Percentiles rank a stretch among this genome's conserved stretches.
Conservation (phyloP, 2,113 vertebrate species). For the Microcebus ravelobensis region DNA sequence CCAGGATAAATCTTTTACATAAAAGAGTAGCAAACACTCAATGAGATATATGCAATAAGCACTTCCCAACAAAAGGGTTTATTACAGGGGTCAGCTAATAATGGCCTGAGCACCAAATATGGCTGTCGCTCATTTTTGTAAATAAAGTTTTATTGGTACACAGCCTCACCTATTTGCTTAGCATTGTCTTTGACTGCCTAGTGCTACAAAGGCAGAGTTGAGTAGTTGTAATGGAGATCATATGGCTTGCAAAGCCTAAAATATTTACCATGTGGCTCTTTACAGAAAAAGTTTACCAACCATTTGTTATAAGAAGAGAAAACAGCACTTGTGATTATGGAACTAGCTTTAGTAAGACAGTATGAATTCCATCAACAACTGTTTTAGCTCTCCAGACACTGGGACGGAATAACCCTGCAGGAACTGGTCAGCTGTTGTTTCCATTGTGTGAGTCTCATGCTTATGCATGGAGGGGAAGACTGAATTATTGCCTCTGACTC, state of each 20-base stretch:
- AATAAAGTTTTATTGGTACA: conserved; percentile 20
- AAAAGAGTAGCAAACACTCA: background rate
- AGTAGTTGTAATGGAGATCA: background rate
- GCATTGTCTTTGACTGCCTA: background rate
- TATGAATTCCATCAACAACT: background rate
- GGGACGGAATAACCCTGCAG: background rate
- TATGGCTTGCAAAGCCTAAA: background rate
- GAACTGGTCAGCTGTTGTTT: background rate
- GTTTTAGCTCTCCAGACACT: background rate
- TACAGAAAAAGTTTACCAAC: background rate
- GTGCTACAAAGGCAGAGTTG: background rate
- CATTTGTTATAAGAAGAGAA: background rate
- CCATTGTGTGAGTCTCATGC: background rate
- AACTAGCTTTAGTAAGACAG: background rate
- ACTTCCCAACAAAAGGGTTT: background rate
- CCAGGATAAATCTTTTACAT: background rate
- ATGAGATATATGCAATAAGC: background rate
- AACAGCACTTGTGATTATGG: background rate
- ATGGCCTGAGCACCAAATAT: background rate
- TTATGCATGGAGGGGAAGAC: background rate
- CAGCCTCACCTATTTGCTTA: background rate
- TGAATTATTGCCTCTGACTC: background rate
- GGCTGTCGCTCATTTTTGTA: background rate
- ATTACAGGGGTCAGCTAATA: background rate
- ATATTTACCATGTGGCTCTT: background rate